Conservation (phyloP, 2,888 invertebrate species). For the Neoascia interrupta region DNA sequence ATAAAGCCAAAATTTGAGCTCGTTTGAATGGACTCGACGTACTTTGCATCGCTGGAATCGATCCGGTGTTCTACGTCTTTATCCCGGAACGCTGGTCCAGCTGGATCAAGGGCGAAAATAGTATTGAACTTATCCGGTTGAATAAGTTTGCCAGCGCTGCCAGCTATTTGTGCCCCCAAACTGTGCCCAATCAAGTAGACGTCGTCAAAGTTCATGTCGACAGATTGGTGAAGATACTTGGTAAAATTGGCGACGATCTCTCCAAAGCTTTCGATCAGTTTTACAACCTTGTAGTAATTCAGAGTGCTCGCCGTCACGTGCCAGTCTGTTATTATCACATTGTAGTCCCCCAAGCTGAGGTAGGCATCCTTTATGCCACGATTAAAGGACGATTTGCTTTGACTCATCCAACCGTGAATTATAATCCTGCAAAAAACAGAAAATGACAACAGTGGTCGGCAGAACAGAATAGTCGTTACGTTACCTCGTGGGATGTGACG, state of each 20-base stretch:
- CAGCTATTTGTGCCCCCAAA: conserved; percentile 79
- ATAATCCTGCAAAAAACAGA: conserved; percentile 77
- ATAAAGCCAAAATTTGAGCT: conserved; percentile 77
- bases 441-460: too few relatives aligned
- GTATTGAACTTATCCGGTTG: conserved; percentile 75
- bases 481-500: conserved; percentile 76
- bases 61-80: conserved; percentile 74
- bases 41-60: conserved; percentile 76
- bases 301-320: conserved; percentile 76
- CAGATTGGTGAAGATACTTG: conserved; percentile 73
- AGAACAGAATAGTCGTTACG: conserved; percentile 20
- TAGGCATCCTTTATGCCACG: conserved; percentile 77
- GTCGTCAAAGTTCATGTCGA: conserved; percentile 73
- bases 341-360: conserved; percentile 76
- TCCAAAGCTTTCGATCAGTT: conserved; percentile 76
- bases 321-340: conserved; percentile 79
- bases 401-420: conserved; percentile 79
- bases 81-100: conserved; percentile 76
- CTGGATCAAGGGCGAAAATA: conserved; percentile 79
- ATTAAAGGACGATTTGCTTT: conserved; percentile 76
- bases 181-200: conserved; percentile 79
- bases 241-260: conserved; percentile 75
- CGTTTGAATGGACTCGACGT: conserved; percentile 80
- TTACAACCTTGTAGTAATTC: conserved; percentile 76
- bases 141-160: conserved; percentile 77